Conservation (phyloP, 2,113 vertebrate genomes). For the Rhineura floridana region DNA sequence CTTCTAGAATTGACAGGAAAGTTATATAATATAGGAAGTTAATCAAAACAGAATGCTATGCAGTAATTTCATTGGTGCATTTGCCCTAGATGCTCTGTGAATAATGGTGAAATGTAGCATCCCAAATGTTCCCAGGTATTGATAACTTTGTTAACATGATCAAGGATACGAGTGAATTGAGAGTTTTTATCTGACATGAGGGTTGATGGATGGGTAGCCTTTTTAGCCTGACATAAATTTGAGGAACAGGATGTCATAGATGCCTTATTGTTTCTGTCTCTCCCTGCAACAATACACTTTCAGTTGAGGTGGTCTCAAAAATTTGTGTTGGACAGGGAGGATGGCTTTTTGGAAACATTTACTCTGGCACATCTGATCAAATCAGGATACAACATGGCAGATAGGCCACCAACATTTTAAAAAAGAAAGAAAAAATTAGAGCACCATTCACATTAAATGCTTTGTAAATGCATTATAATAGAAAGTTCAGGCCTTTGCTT, state of each 20-base stretch:
- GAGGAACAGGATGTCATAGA: not conserved
- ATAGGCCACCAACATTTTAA: not conserved
- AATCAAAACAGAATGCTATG: not conserved
- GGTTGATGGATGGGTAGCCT: not conserved
- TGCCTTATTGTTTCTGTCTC: not conserved
- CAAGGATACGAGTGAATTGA: not conserved
- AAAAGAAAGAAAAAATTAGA: not conserved
- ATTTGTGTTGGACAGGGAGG: too few relatives aligned
- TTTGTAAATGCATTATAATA: not conserved
- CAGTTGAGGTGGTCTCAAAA: not conserved
- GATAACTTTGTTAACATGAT: not conserved
- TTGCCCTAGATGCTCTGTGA: not conserved
- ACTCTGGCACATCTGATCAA: not conserved
- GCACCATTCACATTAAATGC: not conserved
- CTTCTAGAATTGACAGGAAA: rapidly evolving
- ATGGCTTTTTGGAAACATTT: not conserved
- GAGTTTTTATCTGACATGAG: not conserved
- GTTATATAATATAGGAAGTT: not conserved
- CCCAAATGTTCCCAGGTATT: not conserved
- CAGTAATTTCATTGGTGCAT: not conserved
- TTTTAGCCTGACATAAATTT: conserved; percentile 7
- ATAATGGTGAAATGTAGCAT: not conserved
- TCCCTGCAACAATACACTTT: not conserved
- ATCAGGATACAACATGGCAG: not conserved
- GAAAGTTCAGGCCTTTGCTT: not conserved